Evolutionary conservation across 1,140 invertebrate species (phyloP), one percentile per base, ranked within the genome.

Genomic region (Mya arenaria): DNA sequence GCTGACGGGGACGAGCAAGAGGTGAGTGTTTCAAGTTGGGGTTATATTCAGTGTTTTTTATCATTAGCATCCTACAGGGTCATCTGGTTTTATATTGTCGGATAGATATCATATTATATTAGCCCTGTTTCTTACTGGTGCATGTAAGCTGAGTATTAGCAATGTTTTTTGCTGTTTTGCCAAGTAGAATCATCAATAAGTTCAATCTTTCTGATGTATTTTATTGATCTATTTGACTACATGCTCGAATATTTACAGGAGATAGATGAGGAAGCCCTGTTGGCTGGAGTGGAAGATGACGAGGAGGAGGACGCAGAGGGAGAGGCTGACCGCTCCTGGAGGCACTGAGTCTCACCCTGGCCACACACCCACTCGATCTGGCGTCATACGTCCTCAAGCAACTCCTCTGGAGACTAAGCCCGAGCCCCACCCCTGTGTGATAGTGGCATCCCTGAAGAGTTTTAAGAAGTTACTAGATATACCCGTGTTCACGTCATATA

Each of bases 221-320:
- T n/a, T n/a, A n/a, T n/a, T n/a, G n/a, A n/a, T n/a, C n/a, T n/a
- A n/a, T n/a, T n/a, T n/a, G n/a, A n/a, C n/a, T n/a, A n/a, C n/a
- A n/a, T n/a, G n/a, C n/a, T n/a, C n/a, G n/a, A n/a, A n/a, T n/a
- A n/a, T 72, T 65, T 72, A 41, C 84, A 90, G 77, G 90, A 91
- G 15, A 60, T 89, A 44, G 91, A 92, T 83, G 90, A 92, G 63
- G 91, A 91, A 41, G 87, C 88, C 8, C 81, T 90, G 34, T 85
- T 92, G 71, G 93, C 80, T 30, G 94, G 94, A 58, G 94, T 93
- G 44, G 94, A 95, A 75, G 94, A 95, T 58, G 94, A 95, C 25
- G 94, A 95, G 37, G 94, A 95, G 5, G 95, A 95, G 68, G 94
- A 94, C 77, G 94, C 94, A 39, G 94, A 91, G 63, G 94, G 94